Evolutionary conservation across 2,797 vertebrate genomes (phyloP).

Genomic region (Periophthalmus magnuspinnatus): DNA sequence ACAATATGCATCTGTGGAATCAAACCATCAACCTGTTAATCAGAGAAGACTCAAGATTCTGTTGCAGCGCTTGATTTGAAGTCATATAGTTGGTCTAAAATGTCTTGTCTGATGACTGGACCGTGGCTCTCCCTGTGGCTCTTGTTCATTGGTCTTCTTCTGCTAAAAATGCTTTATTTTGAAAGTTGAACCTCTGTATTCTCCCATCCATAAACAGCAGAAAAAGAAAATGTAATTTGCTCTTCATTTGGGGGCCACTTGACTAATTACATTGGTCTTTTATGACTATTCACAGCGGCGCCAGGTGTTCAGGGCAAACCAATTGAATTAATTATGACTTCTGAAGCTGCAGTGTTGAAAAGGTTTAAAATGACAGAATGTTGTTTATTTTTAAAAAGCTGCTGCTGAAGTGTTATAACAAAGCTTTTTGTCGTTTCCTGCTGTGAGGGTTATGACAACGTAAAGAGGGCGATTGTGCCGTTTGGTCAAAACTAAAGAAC

Average conservation of each 20-base stretch:
- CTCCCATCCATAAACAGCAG: conserved; percentile 5
- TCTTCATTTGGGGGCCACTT: conserved; percentile 20
- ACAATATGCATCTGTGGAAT: too few relatives aligned
- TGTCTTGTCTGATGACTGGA: conserved; percentile 1
- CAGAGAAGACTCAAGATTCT: neutral
- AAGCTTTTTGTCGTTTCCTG: neutral
- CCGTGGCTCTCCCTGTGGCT: neutral
- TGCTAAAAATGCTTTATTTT: neutral
- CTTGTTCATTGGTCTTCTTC: conserved; percentile 5
- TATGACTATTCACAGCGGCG: conserved; percentile 27
- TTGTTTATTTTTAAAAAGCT: conserved; percentile 33
- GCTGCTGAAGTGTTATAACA: conserved; percentile 10
- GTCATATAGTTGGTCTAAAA: neutral
- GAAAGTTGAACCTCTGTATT: conserved; percentile 15
- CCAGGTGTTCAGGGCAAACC: conserved; percentile 46
- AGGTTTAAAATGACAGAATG: neutral
- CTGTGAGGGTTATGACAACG: neutral
- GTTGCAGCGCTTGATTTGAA: neutral
- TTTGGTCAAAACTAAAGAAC: neutral
- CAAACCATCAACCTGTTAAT: too few relatives aligned
- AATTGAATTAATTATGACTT: conserved; percentile 49
- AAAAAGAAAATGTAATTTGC: conserved; percentile 26
- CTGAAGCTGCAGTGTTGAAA: neutral
- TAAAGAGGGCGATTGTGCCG: neutral
- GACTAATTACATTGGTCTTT: conserved; percentile 31